These are phyloP conservation scores for Hipparchia sbordonii DNA, from an alignment of 2,888 invertebrate genomes.

Conservation along the genomic window DNA sequence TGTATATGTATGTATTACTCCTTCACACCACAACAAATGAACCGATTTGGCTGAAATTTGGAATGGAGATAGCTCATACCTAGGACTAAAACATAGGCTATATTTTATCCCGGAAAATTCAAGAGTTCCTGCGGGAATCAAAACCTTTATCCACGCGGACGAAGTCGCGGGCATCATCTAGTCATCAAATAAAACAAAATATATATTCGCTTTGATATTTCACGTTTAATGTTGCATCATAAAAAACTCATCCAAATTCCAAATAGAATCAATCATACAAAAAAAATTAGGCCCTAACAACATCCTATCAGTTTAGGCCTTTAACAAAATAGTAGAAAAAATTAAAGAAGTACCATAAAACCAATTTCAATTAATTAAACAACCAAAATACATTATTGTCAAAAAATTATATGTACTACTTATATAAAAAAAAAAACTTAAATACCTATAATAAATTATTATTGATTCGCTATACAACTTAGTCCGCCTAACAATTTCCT, in stretches of 20 bases:
- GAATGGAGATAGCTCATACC: too few species aligned
- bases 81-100: too few species aligned
- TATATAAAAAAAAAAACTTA: constrained; percentile 49
- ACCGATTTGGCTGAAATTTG: too few species aligned
- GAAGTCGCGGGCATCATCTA: too few species aligned
- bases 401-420: constrained; percentile 2
- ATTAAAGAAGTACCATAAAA: constrained; percentile 26
- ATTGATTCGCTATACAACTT: constrained; percentile 50
- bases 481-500: constrained; percentile 39
- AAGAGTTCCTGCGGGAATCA: too few species aligned
- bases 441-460: constrained; percentile 47
- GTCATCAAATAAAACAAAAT: constrained; percentile 36
- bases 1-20: too few species aligned
- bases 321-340: constrained; percentile 36
- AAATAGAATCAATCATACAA: constrained; percentile 41
- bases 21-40: too few species aligned
- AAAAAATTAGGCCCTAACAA: constrained; percentile 54
- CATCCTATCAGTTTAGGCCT: constrained; percentile 50
- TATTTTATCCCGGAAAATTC: too few species aligned
- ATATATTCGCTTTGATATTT: constrained; percentile 56
- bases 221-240: constrained; percentile 77
- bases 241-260: constrained; percentile 46
- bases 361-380: constrained; percentile 41
- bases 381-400: constrained; percentile 42
- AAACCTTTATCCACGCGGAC: too few species aligned